phyloP scores from a whole-genome alignment of 2,888 invertebrate genomes.

The Drosophila buzzatii region DNA sequence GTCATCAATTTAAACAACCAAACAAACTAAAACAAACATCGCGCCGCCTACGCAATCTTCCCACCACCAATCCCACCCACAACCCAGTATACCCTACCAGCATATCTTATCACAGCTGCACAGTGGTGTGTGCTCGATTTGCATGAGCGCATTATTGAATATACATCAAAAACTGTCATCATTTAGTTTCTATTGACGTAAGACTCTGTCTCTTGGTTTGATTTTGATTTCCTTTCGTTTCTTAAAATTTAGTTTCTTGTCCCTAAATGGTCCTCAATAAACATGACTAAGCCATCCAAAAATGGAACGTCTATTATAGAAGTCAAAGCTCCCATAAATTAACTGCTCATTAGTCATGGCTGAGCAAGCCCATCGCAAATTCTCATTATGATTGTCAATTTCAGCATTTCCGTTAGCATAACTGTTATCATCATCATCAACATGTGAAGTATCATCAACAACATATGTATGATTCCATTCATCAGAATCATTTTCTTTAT shows the following conservation, averaged over 20 bases:
- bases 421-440: not conserved
- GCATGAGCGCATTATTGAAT: slow-evolving; percentile 1
- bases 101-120: slow-evolving; percentile 4
- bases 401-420: not conserved
- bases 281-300: not conserved
- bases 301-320: not conserved
- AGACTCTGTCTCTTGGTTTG: not conserved
- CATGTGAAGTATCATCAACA: not conserved
- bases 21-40: slow-evolving; percentile 23
- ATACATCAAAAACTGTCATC: not conserved
- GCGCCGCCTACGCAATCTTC: slow-evolving; percentile 2
- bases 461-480: not conserved
- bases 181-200: not conserved
- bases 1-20: slow-evolving; percentile 48
- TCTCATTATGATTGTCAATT: not conserved
- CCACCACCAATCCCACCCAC: not conserved
- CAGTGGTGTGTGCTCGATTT: slow-evolving; percentile 1
- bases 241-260: not conserved
- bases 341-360: not conserved
- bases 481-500: not conserved
- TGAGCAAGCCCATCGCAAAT: not conserved
- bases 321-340: slow-evolving; percentile 1
- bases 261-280: not conserved
- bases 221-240: not conserved
- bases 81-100: not conserved